Evolutionary conservation across 1,140 invertebrate genomes (phyloP).

Genomic region (Magallana ariakensis): DNA sequence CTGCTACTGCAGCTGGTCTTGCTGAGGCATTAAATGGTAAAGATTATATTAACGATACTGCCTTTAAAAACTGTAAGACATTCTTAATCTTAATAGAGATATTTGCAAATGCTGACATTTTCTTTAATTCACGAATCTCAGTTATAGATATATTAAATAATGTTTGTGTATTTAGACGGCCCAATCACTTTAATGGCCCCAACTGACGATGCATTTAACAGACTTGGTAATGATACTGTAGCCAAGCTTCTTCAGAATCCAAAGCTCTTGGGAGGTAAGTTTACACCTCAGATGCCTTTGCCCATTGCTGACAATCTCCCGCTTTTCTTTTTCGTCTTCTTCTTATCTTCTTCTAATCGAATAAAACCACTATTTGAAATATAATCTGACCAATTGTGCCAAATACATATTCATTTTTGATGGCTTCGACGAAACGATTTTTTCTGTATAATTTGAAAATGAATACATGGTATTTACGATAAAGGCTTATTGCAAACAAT

Average conservation of each 20-base stretch:
- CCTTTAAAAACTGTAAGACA: background rate
- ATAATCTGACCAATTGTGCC: too few species aligned
- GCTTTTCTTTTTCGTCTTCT: too few species aligned
- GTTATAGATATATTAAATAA: background rate
- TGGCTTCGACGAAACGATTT: too few species aligned
- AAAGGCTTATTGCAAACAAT: too few species aligned
- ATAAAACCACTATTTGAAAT: too few species aligned
- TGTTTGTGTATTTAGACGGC: slow-evolving; percentile 35
- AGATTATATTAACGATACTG: background rate
- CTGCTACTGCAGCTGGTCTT: slow-evolving; percentile 56
- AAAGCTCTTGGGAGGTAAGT: slow-evolving; percentile 50
- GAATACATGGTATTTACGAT: too few species aligned
- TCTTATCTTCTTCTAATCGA: too few species aligned
- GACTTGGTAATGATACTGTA: slow-evolving; percentile 54
- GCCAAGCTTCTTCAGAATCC: slow-evolving; percentile 53
- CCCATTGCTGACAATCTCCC: too few species aligned
- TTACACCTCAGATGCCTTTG: background rate
- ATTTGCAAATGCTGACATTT: background rate
- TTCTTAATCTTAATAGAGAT: background rate
- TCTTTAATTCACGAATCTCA: background rate
- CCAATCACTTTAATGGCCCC: slow-evolving; percentile 65
- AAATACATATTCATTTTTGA: too few species aligned
- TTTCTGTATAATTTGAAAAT: too few species aligned
- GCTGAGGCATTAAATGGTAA: slow-evolving; percentile 48
- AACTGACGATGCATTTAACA: slow-evolving; percentile 56